Evolutionary conservation across 2,888 invertebrate genomes (phyloP).

Genomic region (Rotaria socialis): DNA sequence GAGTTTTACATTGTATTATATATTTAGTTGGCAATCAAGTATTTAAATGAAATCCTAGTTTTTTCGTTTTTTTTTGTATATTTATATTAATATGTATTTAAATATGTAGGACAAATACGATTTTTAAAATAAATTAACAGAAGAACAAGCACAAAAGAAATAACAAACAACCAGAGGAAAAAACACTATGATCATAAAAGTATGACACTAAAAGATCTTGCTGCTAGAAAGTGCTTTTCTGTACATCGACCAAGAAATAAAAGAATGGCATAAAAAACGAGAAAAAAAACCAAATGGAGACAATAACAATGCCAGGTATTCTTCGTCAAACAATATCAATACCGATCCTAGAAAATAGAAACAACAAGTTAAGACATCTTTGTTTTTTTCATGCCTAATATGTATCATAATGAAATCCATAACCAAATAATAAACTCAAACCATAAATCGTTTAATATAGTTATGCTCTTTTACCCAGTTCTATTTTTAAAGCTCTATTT

Average conservation of each 20-base stretch:
- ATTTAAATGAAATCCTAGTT: no score
- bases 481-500: background rate
- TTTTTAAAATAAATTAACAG: conserved; percentile 18
- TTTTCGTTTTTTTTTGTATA: background rate
- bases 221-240: background rate
- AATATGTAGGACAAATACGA: background rate
- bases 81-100: conserved; percentile 10
- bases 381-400: background rate
- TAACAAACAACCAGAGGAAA: conserved; percentile 9
- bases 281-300: background rate
- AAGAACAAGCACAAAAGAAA: conserved; percentile 16
- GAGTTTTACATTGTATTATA: no score
- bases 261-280: background rate
- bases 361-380: background rate
- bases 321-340: background rate
- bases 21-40: no score
- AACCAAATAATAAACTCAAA: background rate
- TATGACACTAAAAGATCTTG: background rate
- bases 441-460: background rate
- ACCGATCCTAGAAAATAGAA: background rate
- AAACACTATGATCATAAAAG: background rate
- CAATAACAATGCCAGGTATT: background rate
- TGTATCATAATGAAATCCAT: background rate
- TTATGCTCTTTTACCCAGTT: background rate
- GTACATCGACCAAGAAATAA: background rate